A percentile compares a stretch with the other conserved stretches of the same genome.
Evolutionary conservation across 2,797 vertebrate species (phyloP).

Genomic region (Muscicapa comitata): DNA sequence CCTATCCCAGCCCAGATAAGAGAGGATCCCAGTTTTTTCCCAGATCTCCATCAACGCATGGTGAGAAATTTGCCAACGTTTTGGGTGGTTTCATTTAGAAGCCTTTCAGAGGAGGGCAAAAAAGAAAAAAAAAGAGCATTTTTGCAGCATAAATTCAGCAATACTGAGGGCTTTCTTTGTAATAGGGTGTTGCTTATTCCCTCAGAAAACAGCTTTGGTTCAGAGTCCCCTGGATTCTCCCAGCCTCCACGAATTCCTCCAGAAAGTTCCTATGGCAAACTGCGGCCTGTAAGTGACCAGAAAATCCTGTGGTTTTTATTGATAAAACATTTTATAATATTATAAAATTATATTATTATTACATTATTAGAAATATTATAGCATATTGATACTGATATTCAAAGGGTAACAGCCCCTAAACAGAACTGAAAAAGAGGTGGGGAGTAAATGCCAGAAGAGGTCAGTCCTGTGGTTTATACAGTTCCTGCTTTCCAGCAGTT

Average conservation of each 20-base stretch:
- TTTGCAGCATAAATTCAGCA: background rate
- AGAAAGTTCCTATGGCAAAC: conserved; percentile 87
- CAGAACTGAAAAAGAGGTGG: background rate
- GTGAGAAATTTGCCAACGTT: conserved; percentile 62
- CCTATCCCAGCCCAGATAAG: conserved; percentile 88
- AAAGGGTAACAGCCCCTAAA: background rate
- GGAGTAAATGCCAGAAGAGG: background rate
- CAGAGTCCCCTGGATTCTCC: conserved; percentile 86
- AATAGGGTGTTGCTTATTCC: background rate
- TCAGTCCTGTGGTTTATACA: background rate
- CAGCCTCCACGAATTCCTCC: conserved; percentile 82
- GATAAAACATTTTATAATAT: background rate
- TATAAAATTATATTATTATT: too few species aligned
- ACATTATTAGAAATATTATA: too few species aligned
- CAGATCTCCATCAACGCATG: conserved; percentile 88
- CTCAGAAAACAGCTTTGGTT: conserved; percentile 85
- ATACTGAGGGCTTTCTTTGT: background rate
- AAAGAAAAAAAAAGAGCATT: accelerated
- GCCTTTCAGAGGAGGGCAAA: accelerated
- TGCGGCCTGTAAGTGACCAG: conserved; percentile 87
- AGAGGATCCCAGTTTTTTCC: conserved; percentile 85
- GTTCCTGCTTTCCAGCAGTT: background rate
- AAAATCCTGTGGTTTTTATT: accelerated
- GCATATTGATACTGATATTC: background rate
- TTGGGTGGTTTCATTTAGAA: background rate